A percentile compares a stretch with the other conserved stretches of the same genome.
These are phyloP conservation scores for Teleogryllus occipitalis DNA, from an alignment of 1,140 invertebrate genomes.

Conservation along the genomic window DNA sequence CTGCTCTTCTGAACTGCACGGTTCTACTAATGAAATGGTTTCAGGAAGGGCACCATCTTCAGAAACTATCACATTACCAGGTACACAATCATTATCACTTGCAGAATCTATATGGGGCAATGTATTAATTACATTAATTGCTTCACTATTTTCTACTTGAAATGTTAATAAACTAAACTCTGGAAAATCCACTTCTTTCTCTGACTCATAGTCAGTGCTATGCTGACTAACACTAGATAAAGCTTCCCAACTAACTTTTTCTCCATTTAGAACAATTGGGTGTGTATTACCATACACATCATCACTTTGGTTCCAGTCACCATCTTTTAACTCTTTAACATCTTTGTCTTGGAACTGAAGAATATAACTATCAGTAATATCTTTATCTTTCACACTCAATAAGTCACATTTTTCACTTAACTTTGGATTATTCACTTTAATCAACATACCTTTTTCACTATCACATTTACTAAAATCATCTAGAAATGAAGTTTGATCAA, in stretches of 20 bases:
- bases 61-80: background rate
- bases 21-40: background rate
- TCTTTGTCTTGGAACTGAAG: background rate
- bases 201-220: slow-evolving; percentile 9
- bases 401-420: background rate
- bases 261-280: slow-evolving; percentile 7
- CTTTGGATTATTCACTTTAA: background rate
- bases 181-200: slow-evolving; percentile 19
- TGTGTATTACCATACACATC: background rate
- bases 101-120: slow-evolving; percentile 12
- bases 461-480: slow-evolving; percentile 17
- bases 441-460: slow-evolving; percentile 15
- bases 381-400: background rate
- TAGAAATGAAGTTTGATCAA: slow-evolving; percentile 12
- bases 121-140: slow-evolving; percentile 7
- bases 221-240: slow-evolving; percentile 10
- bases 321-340: background rate
- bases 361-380: background rate
- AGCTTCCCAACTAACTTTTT: slow-evolving; percentile 16
- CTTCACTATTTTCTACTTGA: slow-evolving; percentile 14
- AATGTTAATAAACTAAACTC: slow-evolving; percentile 21
- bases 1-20: background rate
- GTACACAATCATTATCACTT: background rate
- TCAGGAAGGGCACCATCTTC: background rate
- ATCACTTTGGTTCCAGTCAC: slow-evolving; percentile 7